Evolutionary conservation across 2,797 vertebrate genomes (phyloP).

Genomic region (Heliangelus exortis): DNA sequence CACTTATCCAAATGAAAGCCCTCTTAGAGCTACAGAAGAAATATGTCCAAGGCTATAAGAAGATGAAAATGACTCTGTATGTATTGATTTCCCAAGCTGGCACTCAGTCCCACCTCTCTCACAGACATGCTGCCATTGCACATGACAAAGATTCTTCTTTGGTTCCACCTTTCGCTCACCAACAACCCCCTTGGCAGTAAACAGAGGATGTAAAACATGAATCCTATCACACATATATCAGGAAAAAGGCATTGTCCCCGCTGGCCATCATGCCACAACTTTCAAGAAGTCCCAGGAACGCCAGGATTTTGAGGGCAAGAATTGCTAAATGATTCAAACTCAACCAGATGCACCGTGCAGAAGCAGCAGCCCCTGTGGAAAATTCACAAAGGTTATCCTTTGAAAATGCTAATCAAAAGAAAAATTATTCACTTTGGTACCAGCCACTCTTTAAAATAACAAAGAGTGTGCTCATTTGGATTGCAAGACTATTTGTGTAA

Average conservation of each 20-base stretch:
- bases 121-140: not conserved
- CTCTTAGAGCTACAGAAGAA: not conserved
- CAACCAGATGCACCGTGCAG: not conserved
- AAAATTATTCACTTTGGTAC: slow-evolving; percentile 54
- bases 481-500: slow-evolving; percentile 57
- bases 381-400: slow-evolving; percentile 56
- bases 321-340: slow-evolving; percentile 47
- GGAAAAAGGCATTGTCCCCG: not conserved
- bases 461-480: slow-evolving; percentile 55
- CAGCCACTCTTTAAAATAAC: slow-evolving; percentile 58
- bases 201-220: not conserved
- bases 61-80: not conserved
- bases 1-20: not conserved
- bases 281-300: slow-evolving; percentile 25
- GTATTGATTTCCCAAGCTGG: not conserved
- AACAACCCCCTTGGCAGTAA: slow-evolving; percentile 16
- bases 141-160: not conserved
- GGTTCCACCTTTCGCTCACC: not conserved
- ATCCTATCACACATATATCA: not conserved
- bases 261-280: not conserved
- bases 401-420: slow-evolving; percentile 58
- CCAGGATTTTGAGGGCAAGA: not conserved
- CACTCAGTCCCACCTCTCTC: not conserved
- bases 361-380: slow-evolving; percentile 9
- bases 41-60: not conserved